These are phyloP conservation scores for Eulemur rufifrons DNA, from an alignment of 2,113 vertebrate genomes.

Conservation along the genomic window DNA sequence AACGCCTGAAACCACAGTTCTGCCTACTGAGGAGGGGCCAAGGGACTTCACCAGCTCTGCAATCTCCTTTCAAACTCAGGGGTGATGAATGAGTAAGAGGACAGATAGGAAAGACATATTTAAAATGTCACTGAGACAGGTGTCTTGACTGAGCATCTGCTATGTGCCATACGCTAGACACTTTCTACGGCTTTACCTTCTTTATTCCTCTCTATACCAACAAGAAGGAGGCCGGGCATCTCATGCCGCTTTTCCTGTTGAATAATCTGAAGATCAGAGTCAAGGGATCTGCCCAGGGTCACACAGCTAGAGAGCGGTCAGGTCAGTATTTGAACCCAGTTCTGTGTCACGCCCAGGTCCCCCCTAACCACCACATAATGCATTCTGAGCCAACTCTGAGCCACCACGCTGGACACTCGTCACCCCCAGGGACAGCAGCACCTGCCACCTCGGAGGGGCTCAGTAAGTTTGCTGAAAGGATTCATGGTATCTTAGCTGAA, in stretches of 20 bases:
- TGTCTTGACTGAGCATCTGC: neutral
- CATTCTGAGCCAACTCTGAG: neutral
- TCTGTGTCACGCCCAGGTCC: neutral
- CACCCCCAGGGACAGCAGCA: fast-evolving
- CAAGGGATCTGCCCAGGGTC: neutral
- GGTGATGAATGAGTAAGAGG: fast-evolving
- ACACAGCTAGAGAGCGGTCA: neutral
- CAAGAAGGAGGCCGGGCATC: neutral
- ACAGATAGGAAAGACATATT: neutral
- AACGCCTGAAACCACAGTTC: fast-evolving
- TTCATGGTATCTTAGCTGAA: neutral
- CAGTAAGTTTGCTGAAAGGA: fast-evolving
- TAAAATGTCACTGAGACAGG: neutral
- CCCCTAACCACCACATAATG: too few relatives aligned
- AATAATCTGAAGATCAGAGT: neutral
- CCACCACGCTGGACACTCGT: fast-evolving
- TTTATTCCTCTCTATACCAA: neutral
- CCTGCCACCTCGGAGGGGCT: neutral
- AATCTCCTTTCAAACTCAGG: neutral
- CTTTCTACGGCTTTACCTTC: fast-evolving
- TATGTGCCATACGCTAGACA: too few relatives aligned
- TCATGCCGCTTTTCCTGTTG: neutral
- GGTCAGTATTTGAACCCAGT: neutral
- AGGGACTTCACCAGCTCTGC: neutral
- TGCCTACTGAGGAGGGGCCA: neutral